Conservation (phyloP, 1,140 invertebrate genomes). For the Aphidius ervi region DNA sequence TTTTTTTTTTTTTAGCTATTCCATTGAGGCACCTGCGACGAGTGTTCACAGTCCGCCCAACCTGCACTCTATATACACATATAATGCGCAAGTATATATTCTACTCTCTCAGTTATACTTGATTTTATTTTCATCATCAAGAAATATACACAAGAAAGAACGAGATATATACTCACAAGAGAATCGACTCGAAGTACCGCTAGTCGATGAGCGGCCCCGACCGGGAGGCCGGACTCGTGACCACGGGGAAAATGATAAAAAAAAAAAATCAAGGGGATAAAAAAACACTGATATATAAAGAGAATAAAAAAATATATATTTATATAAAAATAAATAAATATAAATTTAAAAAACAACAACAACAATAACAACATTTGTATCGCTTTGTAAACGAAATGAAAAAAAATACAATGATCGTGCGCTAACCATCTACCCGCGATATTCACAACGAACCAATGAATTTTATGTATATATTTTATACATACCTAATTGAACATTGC, state of each 20-base stretch:
- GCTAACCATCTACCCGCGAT: too few species aligned
- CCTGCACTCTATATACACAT: constrained; percentile 29
- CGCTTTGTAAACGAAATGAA: background rate
- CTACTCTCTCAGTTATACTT: constrained; percentile 6
- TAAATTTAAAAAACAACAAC: background rate
- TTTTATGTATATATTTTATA: too few species aligned
- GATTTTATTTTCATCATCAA: background rate
- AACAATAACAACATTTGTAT: background rate
- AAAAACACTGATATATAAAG: background rate
- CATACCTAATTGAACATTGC: too few species aligned
- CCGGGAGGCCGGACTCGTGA: constrained; percentile 22
- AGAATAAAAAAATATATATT: constrained; percentile 7
- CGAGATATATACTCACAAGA: constrained; percentile 6
- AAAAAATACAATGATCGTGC: constrained; percentile 4
- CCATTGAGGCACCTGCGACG: constrained; percentile 16
- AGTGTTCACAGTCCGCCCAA: constrained; percentile 25
- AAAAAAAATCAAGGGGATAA: constrained; percentile 9
- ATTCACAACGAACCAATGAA: too few species aligned
- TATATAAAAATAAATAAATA: background rate
- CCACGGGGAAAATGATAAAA: constrained; percentile 18
- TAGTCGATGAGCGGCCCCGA: constrained; percentile 30
- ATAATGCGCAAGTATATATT: too few species aligned
- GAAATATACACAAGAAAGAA: constrained; percentile 1
- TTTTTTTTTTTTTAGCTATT: constrained; percentile 5
- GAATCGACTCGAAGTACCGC: constrained; percentile 38